Evolutionary conservation across 1,140 invertebrate genomes (phyloP), one percentile per base, ranked within the genome.

Genomic region (Calephelis nemesis): DNA sequence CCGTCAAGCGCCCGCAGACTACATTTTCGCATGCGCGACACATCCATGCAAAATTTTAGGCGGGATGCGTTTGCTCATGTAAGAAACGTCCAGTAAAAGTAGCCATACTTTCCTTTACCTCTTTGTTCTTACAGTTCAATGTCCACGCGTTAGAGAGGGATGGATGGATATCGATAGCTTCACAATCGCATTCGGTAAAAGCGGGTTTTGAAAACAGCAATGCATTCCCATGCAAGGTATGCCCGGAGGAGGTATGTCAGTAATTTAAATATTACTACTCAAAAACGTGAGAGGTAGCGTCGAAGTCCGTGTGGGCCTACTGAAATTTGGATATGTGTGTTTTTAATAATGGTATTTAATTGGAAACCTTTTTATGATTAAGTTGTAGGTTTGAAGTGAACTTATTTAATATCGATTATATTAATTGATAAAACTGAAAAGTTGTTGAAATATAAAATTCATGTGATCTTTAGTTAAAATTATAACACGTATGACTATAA

Each of bases 41-140:
- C 88, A 89, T 91, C 83, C 82, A 87, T 89, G 88, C 88, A 89
- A 89, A 90, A 90, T 90, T 90, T 90, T 90, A 90, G 87, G 87
- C 84, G 84, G 88, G 87, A 90, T 90, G 88, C 87, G 87, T 84
- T 88, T 74, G 78, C 75, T 78, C 77, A 87, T 81, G 82, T 85
- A 88, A 85, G 78, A 76, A 81, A 69, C 75, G 78, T 77, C 76
- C 84, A 87, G 82, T 84, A 82, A 84, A 85, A 87, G 83, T 79
- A 74, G 75, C 72, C 74, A 74, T 78, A 81, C 83, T 87, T 85
- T 83, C 79, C 80, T 66, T 69, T 73, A 72, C 68, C 77, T 84
- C 83, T 86, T 84, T 84, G 83, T 83, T 80, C 75, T 68, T 69
- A 64, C 71, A 71, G 71, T 67, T 72, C 74, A 65, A 65, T 65